Percentiles rank a stretch among this genome's conserved stretches.
These are phyloP conservation scores for Phocoena phocoena DNA, from an alignment of 2,113 vertebrate species.

Conservation along the genomic window DNA sequence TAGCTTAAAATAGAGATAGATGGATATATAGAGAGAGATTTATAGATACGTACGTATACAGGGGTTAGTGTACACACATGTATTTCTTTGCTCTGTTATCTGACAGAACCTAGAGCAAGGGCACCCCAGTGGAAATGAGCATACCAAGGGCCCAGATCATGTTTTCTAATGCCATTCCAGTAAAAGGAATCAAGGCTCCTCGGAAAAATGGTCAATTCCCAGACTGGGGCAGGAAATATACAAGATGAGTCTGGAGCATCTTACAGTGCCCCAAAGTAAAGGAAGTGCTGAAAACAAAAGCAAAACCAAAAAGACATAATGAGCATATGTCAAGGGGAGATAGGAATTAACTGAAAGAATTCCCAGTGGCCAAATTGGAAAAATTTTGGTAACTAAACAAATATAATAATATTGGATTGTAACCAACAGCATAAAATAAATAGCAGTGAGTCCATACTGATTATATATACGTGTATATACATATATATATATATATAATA, in stretches of 20 bases:
- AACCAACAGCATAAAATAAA: slow-evolving; percentile 6
- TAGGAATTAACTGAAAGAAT: background rate
- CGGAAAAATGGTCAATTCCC: background rate
- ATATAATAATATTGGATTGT: background rate
- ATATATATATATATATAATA: too few relatives aligned
- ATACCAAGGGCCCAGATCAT: background rate
- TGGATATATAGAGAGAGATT: background rate
- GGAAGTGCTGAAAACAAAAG: background rate
- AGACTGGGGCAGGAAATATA: background rate
- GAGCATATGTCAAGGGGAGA: background rate
- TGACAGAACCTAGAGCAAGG: background rate
- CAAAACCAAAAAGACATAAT: background rate
- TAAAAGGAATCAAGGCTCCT: background rate
- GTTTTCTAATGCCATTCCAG: background rate
- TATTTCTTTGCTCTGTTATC: background rate
- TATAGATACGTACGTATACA: background rate
- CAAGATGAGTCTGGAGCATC: background rate
- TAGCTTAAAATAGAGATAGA: background rate
- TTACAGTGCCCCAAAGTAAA: background rate
- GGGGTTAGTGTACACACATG: background rate
- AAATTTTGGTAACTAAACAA: background rate
- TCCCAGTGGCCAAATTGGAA: background rate
- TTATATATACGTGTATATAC: background rate
- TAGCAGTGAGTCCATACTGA: background rate
- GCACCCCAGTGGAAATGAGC: background rate